These are phyloP conservation scores for Tanypteryx hageni DNA, from an alignment of 2,888 invertebrate genomes.

Conservation along the genomic window DNA sequence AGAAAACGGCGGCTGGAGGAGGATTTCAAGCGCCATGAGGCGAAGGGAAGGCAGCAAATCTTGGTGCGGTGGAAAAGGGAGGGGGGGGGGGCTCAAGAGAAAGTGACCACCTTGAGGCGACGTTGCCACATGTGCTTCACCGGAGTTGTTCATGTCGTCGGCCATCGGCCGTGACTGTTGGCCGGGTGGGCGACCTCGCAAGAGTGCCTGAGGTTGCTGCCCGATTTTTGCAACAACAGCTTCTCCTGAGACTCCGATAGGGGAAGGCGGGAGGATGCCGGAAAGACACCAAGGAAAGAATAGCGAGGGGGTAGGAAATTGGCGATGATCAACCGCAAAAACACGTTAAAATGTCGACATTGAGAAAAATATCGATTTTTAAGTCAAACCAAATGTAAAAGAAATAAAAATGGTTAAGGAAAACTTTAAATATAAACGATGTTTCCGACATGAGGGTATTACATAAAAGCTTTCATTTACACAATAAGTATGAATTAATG, in stretches of 20 bases:
- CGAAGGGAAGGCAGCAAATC: background rate
- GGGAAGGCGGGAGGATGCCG: constrained; percentile 29
- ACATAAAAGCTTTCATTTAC: too few species aligned
- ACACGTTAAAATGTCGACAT: too few species aligned
- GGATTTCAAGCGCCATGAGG: constrained; percentile 23
- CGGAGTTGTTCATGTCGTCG: background rate
- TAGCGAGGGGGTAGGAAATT: too few species aligned
- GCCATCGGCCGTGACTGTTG: constrained; percentile 44
- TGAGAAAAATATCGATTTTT: too few species aligned
- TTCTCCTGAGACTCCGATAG: background rate
- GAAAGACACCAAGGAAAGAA: background rate
- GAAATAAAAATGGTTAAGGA: too few species aligned
- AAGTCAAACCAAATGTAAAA: too few species aligned
- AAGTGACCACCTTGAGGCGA: constrained; percentile 59
- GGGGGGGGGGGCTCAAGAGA: background rate
- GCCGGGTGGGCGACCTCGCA: constrained; percentile 54
- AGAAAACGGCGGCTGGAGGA: constrained; percentile 16
- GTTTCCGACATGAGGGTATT: too few species aligned
- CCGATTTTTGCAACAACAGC: constrained; percentile 32
- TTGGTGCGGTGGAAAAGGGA: constrained; percentile 2
- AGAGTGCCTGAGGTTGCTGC: background rate
- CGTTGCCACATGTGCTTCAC: constrained; percentile 32
- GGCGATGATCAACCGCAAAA: too few species aligned
- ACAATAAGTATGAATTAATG: too few species aligned
- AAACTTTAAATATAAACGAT: too few species aligned